These are phyloP conservation scores for Irena cyanogastra DNA, from an alignment of 2,113 vertebrate species.

Conservation along the genomic window DNA sequence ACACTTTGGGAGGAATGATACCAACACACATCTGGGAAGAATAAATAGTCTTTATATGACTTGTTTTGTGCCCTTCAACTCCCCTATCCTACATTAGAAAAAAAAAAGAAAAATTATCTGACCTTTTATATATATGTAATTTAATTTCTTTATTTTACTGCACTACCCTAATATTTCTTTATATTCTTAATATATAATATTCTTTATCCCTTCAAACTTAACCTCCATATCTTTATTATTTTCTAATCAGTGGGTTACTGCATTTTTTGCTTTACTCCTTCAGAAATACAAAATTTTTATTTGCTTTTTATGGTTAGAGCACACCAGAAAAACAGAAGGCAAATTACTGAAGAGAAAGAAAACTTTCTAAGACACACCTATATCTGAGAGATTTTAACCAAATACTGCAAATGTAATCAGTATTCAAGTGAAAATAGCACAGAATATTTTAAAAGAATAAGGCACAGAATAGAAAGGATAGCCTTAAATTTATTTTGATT, in stretches of 20 bases:
- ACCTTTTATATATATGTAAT: background rate
- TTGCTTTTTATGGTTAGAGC: background rate
- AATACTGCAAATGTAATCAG: background rate
- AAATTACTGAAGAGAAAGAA: background rate
- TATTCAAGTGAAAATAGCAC: background rate
- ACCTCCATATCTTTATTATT: background rate
- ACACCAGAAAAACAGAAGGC: background rate
- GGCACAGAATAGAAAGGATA: background rate
- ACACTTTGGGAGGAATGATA: background rate
- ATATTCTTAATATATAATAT: too few species aligned
- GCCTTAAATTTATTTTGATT: background rate
- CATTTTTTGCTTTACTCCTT: background rate
- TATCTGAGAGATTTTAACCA: background rate
- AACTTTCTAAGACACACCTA: background rate
- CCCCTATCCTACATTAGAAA: background rate
- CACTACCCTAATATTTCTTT: background rate
- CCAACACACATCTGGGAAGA: background rate
- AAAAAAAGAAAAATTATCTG: background rate
- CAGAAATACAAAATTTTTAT: background rate
- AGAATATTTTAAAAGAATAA: background rate
- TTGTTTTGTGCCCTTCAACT: background rate
- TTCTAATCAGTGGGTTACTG: background rate
- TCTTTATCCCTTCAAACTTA: background rate
- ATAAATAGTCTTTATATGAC: background rate
- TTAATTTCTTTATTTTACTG: background rate